Evolutionary conservation across 2,113 vertebrate genomes (phyloP).

Genomic region (Zapornia atra): DNA sequence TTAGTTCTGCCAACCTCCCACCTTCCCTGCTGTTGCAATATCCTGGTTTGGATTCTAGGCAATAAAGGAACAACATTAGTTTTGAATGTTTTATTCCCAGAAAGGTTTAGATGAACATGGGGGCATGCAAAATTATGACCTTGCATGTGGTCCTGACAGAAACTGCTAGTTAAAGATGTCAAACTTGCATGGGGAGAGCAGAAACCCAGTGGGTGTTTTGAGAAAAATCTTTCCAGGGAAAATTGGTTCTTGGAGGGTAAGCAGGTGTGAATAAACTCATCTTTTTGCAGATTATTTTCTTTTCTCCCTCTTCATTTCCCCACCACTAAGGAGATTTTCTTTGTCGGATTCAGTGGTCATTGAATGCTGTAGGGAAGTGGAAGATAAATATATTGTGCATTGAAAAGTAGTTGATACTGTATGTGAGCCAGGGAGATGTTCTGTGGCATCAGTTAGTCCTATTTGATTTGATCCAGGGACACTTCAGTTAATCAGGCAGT

Average conservation of each 20-base stretch:
- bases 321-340: neutral
- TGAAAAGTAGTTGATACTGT: neutral
- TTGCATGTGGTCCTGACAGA: neutral
- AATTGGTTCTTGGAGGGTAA: slow-evolving; percentile 11
- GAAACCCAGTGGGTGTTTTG: neutral
- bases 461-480: slow-evolving; percentile 31
- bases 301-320: neutral
- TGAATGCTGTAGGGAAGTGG: neutral
- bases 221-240: slow-evolving; percentile 13
- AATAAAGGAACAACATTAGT: neutral
- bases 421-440: neutral
- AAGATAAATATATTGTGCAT: neutral
- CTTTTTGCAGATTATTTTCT: neutral
- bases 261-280: slow-evolving; percentile 21
- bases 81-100: slow-evolving; percentile 16
- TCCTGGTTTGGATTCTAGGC: slow-evolving; percentile 25
- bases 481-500: slow-evolving; percentile 14
- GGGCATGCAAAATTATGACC: neutral
- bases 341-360: neutral
- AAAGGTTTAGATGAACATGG: neutral
- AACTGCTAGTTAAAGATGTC: neutral
- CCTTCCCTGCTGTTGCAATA: slow-evolving; percentile 38
- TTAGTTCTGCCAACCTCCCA: neutral
- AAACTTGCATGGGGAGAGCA: neutral
- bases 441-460: neutral